Evolutionary conservation across 35 echinoderm and acorn worm species (phyloP), one percentile per base, ranked within the genome.

Genomic region (Ophioderma brevispina): DNA sequence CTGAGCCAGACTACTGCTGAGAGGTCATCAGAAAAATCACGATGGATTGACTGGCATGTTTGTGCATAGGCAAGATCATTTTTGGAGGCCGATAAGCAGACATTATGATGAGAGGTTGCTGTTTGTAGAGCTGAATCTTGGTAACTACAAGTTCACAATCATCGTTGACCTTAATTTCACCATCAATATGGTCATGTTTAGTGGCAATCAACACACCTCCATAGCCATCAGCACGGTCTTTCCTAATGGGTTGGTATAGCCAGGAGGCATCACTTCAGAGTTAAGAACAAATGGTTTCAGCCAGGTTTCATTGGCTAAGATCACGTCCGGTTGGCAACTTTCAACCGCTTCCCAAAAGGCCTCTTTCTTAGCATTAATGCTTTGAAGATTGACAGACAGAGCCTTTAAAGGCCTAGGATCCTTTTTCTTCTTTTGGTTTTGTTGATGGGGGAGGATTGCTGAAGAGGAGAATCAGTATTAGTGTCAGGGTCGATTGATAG

Each of bases 61-160:
- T 87, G 85, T 35, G 64, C 70, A 77, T 78, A 87, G 23, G 13
- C n/a, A n/a, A n/a, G n/a, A n/a, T n/a, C n/a, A n/a, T n/a, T n/a
- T n/a, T 25, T 14, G 88, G 88, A 25, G 76, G 87, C 46, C 76
- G 21, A 42, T 89, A 49, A 40, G 35, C 37, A 6, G 38, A 88
- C 87, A 80, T 35, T 1, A 89, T 46, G 40, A 89, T 89, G 76
- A 89, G 87, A 4, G 87, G 77, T 55, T 84, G 50, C 36, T 90
- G 78, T 19, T 50, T 33, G 32, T 81, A 36, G 36, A 90, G 35
- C 76, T 89, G 37, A 33, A 89, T 80, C 42, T 80, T 90, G 36
- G 78, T 82, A 32, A 76, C 76, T 17, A 41, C 32, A 39, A 80
- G 21, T 38, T 80, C 87, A 59, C 87, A 89, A 34, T 80, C n/a